A percentile compares a stretch with the other conserved stretches of the same genome.
Evolutionary conservation across 2,888 invertebrate genomes (phyloP).

Genomic region (Ornithoptera alexandrae): DNA sequence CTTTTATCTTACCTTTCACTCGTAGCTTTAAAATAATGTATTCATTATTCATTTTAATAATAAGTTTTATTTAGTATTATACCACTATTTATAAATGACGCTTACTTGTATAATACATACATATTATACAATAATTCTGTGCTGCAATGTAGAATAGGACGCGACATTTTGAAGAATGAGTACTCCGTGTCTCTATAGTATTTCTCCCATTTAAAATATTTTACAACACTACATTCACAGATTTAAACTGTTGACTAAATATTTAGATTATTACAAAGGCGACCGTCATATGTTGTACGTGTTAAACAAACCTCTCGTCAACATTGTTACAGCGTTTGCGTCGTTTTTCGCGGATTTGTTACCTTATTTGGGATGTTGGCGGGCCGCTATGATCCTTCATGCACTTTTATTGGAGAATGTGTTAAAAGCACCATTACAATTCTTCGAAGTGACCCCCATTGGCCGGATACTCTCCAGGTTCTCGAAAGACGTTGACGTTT

Average conservation of each 20-base stretch:
- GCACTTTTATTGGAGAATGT: slow-evolving; percentile 80
- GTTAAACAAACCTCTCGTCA: slow-evolving; percentile 34
- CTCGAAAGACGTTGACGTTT: slow-evolving; percentile 86
- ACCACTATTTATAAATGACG: too few relatives aligned
- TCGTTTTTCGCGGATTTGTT: slow-evolving; percentile 84
- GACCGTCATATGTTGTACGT: too few relatives aligned
- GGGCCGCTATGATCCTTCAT: slow-evolving; percentile 83
- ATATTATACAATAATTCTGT: too few relatives aligned
- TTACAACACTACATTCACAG: too few relatives aligned
- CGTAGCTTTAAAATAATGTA: slow-evolving; percentile 23
- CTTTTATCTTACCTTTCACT: slow-evolving; percentile 8
- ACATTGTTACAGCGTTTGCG: slow-evolving; percentile 83
- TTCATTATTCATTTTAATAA: slow-evolving; percentile 22
- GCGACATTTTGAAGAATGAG: too few relatives aligned
- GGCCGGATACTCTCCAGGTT: slow-evolving; percentile 88
- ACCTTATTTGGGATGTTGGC: slow-evolving; percentile 84
- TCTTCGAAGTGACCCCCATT: slow-evolving; percentile 89
- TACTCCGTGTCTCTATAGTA: too few relatives aligned
- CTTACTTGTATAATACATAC: too few relatives aligned
- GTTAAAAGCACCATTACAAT: slow-evolving; percentile 84
- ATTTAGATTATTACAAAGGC: too few relatives aligned
- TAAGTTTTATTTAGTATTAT: too few relatives aligned
- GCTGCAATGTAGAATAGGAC: too few relatives aligned
- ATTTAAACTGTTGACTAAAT: too few relatives aligned
- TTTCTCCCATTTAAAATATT: too few relatives aligned